Evolutionary conservation across 2,797 vertebrate species (phyloP).

Genomic region (Macropodus opercularis): DNA sequence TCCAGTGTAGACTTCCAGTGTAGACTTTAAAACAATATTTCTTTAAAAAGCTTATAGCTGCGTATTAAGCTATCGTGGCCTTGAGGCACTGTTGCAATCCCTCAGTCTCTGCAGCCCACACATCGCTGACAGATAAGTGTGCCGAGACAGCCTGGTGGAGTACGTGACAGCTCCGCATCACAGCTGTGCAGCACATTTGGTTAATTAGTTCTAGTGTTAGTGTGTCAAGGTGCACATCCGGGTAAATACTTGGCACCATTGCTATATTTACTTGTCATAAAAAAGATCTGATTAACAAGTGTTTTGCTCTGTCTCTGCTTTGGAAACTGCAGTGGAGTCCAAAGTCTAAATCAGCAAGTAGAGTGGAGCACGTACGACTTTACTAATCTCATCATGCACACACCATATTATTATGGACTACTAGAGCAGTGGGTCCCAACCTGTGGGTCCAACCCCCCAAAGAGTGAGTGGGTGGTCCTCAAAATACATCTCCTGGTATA

Average conservation of each 20-base stretch:
- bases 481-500: constrained; percentile 6
- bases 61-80: constrained; percentile 60
- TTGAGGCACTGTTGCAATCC: constrained; percentile 57
- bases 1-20: constrained; percentile 62
- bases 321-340: constrained; percentile 60
- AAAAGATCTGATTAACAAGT: constrained; percentile 30
- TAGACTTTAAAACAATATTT: constrained; percentile 77
- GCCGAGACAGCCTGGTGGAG: not conserved
- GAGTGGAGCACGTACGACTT: constrained; percentile 37
- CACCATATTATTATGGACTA: constrained; percentile 34
- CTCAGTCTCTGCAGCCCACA: constrained; percentile 44
- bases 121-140: constrained; percentile 26
- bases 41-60: constrained; percentile 71
- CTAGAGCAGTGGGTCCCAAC: constrained; percentile 21
- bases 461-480: constrained; percentile 29
- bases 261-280: constrained; percentile 62
- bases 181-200: constrained; percentile 5
- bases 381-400: constrained; percentile 35
- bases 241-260: constrained; percentile 41
- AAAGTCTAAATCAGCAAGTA: constrained; percentile 64
- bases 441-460: constrained; percentile 35
- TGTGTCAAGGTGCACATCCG: constrained; percentile 58
- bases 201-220: constrained; percentile 22
- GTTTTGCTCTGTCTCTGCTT: constrained; percentile 56
- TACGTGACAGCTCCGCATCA: constrained; percentile 43